Conservation (phyloP, 2,888 invertebrate genomes). For the Dasypogon diadema region DNA sequence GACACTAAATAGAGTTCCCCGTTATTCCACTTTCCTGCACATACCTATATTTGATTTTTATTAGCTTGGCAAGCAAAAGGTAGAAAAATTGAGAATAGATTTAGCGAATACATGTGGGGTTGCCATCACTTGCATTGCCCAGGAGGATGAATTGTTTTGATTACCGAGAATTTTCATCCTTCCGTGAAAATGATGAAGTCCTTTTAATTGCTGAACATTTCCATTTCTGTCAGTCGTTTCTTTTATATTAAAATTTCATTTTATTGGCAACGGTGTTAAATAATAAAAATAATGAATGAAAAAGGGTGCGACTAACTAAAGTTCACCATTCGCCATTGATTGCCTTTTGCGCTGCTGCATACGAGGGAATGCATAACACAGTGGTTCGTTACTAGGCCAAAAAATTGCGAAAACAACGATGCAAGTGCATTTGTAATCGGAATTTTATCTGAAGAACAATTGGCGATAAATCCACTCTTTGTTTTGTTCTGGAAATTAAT, state of each 20-base stretch:
- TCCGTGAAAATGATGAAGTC: background rate
- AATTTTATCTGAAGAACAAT: conserved; percentile 39
- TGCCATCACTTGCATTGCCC: background rate
- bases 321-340: conserved; percentile 17
- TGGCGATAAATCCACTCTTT: conserved; percentile 34
- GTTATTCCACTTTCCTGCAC: background rate
- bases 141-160: conserved; percentile 1
- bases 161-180: no score
- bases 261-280: background rate
- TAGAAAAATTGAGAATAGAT: background rate
- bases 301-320: conserved; percentile 13
- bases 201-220: conserved; percentile 29
- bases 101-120: no score
- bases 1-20: conserved; percentile 9
- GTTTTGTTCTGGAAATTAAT: conserved; percentile 38
- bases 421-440: conserved; percentile 32
- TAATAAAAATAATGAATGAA: background rate
- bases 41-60: conserved; percentile 7
- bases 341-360: conserved; percentile 18
- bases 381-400: background rate
- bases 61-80: conserved; percentile 6
- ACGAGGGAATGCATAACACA: background rate
- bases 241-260: conserved; percentile 18
- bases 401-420: background rate
- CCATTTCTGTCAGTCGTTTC: conserved; percentile 3